Base-by-base conservation (phyloP, 2,113 vertebrate species). In the Vulpes lagopus region DNA sequence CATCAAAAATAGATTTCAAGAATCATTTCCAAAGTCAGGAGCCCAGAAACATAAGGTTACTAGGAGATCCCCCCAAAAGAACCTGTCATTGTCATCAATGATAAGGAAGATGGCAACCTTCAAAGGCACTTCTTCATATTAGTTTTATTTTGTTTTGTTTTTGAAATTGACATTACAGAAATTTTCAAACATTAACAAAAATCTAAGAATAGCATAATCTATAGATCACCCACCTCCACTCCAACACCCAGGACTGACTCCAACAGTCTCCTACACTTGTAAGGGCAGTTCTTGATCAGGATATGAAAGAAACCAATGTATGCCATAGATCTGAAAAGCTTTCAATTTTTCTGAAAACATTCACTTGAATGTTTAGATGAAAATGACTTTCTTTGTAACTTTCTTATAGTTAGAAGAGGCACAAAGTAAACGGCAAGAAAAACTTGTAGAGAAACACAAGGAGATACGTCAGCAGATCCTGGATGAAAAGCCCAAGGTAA, bases 401-500 rank as follows among this genome's bases (percentile, higher is more conserved):
- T 97, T 94, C 71, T 98, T 98, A 5, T 55, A 99, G 99, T 97
- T 99, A 99, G 99, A 99, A 98, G 99, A 99, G 27, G 99, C 99
- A 78, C 99, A 99, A 97, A 99, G 98, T 97, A 99, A 99, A 99
- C 98, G 99, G 49, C 99, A 99, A 88, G 99, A 99, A 98, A 99
- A 99, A 92, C 98, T 99, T 4, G 97, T 99, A 74, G 99, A 99
- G 96, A 99, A 99, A 98, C 99, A 99, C 96, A 99, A 99, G 98
- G 99, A 99, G 92, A 99, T 99, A n/a, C 99, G 99, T n/a, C 99
- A 99, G 97, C 99, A 99, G 97, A 99, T 99, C 96, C 97, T 99
- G 98, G 99, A 99, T 73, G 99, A 99, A 97, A 99, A 99, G 94
- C 99, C 99, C 79, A 99, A 99, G 99, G 99, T 99, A 99, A 98